phyloP scores from a whole-genome alignment of 92 coral and sea anemone genomes.

The Actinostola sp. region DNA sequence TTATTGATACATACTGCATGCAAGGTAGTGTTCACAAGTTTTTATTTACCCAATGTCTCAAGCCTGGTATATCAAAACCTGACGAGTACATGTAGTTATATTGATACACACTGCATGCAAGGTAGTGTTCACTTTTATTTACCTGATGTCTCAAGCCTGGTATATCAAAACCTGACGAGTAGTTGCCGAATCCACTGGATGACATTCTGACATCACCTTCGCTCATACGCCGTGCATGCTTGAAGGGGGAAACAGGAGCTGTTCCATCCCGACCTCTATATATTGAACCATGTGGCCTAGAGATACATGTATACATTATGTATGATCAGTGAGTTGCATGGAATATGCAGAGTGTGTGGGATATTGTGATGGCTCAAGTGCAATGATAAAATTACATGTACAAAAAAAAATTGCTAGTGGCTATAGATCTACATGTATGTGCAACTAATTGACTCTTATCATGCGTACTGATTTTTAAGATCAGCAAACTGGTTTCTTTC shows the following conservation, averaged over 20 bases:
- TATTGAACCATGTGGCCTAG: conserved; percentile 31
- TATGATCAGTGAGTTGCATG: not conserved
- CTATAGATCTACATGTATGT: no score
- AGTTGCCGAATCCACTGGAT: conserved; percentile 20
- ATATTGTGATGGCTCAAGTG: no score
- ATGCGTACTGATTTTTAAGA: no score
- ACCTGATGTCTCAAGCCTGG: conserved; percentile 68
- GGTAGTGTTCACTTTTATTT: no score
- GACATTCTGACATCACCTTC: conserved; percentile 43
- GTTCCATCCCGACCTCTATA: conserved; percentile 31
- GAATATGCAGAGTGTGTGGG: no score
- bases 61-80: conserved; percentile 60
- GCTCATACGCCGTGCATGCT: conserved; percentile 59
- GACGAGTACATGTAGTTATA: conserved; percentile 9
- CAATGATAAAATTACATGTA: no score
- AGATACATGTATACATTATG: not conserved
- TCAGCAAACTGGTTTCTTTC: no score
- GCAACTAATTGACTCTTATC: no score
- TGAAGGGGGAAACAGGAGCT: conserved; percentile 41
- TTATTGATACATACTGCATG: no score
- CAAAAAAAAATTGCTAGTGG: no score
- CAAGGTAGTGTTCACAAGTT: no score
- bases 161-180: conserved; percentile 44
- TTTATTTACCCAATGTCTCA: conserved; percentile 45
- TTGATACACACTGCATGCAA: no score